Evolutionary conservation across 2,797 vertebrate genomes (phyloP).

Genomic region (Falco rusticolus): DNA sequence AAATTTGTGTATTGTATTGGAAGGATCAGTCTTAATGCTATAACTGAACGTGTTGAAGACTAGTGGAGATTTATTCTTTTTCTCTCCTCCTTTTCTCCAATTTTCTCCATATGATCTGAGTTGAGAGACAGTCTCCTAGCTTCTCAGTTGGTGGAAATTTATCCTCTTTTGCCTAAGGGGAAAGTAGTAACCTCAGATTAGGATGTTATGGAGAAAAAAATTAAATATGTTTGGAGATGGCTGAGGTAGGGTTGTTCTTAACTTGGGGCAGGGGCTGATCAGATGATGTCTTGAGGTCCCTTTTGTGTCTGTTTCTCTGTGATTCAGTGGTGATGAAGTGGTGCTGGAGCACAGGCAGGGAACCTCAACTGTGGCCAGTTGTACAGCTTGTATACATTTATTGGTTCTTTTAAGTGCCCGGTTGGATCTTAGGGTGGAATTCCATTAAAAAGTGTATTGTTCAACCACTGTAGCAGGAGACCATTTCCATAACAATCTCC

Average conservation of each 20-base stretch:
- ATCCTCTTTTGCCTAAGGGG: not conserved
- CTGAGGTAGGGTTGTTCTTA: not conserved
- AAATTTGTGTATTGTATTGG: accelerated
- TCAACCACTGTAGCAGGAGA: not conserved
- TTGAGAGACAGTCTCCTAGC: not conserved
- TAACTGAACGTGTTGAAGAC: not conserved
- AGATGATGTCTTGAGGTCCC: not conserved
- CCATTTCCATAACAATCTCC: not conserved
- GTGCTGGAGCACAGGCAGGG: not conserved
- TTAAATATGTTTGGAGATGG: not conserved
- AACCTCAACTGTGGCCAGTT: no score
- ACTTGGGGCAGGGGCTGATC: not conserved
- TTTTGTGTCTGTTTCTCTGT: not conserved
- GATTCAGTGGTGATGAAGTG: not conserved
- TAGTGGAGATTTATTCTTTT: not conserved
- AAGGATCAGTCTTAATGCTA: not conserved
- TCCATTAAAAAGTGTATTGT: not conserved
- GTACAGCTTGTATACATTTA: not conserved
- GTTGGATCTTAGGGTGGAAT: not conserved
- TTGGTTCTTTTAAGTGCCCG: not conserved
- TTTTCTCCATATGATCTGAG: not conserved
- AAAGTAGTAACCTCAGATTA: not conserved
- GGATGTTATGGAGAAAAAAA: not conserved
- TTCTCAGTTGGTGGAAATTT: not conserved
- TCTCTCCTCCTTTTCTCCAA: not conserved